Evolutionary conservation across 2,888 invertebrate species (phyloP), one percentile per base, ranked within the genome.

Genomic region (Lepidochitona cinerea): DNA sequence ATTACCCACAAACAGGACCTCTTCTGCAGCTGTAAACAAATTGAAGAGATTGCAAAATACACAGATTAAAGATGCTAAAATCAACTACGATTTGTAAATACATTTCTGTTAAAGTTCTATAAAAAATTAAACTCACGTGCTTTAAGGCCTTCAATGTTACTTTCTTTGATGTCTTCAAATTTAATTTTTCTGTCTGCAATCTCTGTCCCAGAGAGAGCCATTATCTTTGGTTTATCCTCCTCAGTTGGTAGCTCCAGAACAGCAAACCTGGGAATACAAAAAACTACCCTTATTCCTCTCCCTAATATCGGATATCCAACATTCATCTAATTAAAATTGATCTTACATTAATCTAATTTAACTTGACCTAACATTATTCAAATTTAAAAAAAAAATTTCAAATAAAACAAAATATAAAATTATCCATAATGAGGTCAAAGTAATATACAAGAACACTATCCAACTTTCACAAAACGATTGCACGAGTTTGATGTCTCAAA

Each of bases 151-250:
- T 59, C 59, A 59, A 59, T 59, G 29, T 59, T 29, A 26, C 26
- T 29, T 4, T 59, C 59, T 59, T 59, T 59, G 59, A 59, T 59
- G 23, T 59, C 59, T 59, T 59, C 59, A 59, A 59, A 59, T 9
- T 59, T 59, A 32, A 59, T 32, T 29, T 59, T 32, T 59, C 59
- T 23, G 5, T 32, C 59, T 29, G 14, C 59, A 2, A 59, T 32
- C 29, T 59, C 59, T 26, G 23, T 18, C 4, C 59, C 59, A 59
- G 14, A 29, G 29, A 59, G 26, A 4, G 59, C 14, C 26, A 59
- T 23, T 14, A 59, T 29, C 32, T 59, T 59, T 32, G 23, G 29
- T 26, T 23, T 26, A 29, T 59, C 59, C 59, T 59, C 59, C 26
- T 23, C 29, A 14, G 23, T 59, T 14, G 14, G 23, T 32, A 59